Conservation (phyloP, 2,113 vertebrate species). For the Marcusenius ussheri region DNA sequence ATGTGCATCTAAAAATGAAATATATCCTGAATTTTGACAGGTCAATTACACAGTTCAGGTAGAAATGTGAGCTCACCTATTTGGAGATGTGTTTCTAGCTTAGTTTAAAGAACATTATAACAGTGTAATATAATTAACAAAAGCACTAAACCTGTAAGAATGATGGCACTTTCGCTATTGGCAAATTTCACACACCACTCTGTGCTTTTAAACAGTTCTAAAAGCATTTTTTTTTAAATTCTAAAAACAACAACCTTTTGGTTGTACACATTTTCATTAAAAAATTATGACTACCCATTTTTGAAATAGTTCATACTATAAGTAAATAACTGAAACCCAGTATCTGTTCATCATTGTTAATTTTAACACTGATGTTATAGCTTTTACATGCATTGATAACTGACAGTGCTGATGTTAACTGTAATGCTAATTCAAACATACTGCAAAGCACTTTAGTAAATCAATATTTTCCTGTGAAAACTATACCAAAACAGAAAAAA, state of each 20-base stretch:
- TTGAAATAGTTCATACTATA: background rate
- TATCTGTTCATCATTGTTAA: background rate
- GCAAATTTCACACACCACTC: background rate
- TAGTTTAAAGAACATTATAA: background rate
- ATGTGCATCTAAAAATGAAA: background rate
- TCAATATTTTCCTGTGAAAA: background rate
- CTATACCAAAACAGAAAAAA: background rate
- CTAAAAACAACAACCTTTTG: background rate
- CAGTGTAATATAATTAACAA: background rate
- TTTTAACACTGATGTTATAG: background rate
- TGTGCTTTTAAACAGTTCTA: background rate
- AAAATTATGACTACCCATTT: background rate
- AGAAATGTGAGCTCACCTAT: background rate
- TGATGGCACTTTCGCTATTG: background rate
- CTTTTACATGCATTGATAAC: background rate
- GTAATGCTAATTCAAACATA: background rate
- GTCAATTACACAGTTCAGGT: background rate
- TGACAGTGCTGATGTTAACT: slow-evolving; percentile 1
- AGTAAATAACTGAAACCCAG: background rate
- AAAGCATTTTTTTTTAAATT: background rate
- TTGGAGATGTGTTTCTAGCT: background rate
- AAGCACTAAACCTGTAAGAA: background rate
- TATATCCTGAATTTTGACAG: background rate
- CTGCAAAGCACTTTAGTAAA: slow-evolving; percentile 1
- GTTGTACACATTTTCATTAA: background rate